These are phyloP conservation scores for Tenthredo scrophulariae DNA, from an alignment of 2,888 invertebrate species.

Conservation along the genomic window DNA sequence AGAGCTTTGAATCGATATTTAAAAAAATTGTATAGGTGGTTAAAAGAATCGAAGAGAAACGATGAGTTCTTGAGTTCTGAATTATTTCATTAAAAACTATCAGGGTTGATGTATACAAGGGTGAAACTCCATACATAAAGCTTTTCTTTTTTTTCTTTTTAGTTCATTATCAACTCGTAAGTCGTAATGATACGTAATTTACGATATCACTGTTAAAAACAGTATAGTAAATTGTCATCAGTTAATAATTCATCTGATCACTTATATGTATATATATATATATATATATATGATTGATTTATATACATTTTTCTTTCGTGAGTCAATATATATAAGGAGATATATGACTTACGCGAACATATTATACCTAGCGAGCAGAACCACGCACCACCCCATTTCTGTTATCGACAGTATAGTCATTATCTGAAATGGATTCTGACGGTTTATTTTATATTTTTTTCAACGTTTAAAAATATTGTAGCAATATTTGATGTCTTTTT, in stretches of 20 bases:
- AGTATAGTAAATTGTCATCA: conserved; percentile 3
- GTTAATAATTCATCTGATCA: conserved; percentile 7
- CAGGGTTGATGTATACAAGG: background rate
- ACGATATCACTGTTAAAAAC: background rate
- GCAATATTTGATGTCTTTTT: background rate
- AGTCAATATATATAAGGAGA: background rate
- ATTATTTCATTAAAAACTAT: background rate
- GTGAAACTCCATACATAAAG: background rate
- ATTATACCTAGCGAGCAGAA: background rate
- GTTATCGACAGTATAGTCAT: conserved; percentile 34
- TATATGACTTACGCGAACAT: background rate
- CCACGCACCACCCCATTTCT: background rate
- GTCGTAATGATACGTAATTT: background rate
- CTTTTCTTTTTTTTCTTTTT: background rate
- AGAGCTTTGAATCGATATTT: too few relatives aligned
- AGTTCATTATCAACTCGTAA: background rate
- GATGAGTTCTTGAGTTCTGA: too few relatives aligned
- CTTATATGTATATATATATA: background rate
- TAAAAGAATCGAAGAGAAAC: too few relatives aligned
- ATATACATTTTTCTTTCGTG: background rate
- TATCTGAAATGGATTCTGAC: conserved; percentile 1
- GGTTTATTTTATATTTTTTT: background rate
- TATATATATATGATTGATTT: background rate
- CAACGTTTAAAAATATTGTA: background rate
- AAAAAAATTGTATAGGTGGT: too few relatives aligned